A percentile compares a stretch with the other conserved stretches of the same genome.
phyloP scores from a whole-genome alignment of 1,140 invertebrate genomes.

The Heliconius himera region DNA sequence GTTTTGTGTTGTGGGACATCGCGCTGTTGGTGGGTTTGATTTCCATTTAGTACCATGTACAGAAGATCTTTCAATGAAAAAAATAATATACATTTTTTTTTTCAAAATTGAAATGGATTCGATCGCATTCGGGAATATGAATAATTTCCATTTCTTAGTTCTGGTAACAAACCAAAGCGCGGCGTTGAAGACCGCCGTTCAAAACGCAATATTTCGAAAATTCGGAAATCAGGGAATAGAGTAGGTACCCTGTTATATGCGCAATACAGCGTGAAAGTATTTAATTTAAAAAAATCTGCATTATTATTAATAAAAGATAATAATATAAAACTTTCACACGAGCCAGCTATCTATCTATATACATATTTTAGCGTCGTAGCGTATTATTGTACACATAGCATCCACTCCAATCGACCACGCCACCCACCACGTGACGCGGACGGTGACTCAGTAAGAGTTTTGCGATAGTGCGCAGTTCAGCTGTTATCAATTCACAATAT shows the following conservation, averaged over 20 bases:
- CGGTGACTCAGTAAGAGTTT: conserved; percentile 8
- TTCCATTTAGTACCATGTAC: background rate
- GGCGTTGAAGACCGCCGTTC: background rate
- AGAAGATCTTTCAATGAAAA: too few relatives aligned
- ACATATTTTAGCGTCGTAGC: background rate
- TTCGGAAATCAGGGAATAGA: background rate
- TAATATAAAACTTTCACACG: background rate
- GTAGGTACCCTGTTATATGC: background rate
- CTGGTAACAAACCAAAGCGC: background rate
- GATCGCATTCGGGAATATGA: background rate
- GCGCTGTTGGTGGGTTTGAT: background rate
- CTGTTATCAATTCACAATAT: conserved; percentile 8
- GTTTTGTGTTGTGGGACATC: background rate
- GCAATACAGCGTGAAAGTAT: background rate
- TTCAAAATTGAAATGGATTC: too few relatives aligned
- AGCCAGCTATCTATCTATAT: background rate
- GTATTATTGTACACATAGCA: background rate
- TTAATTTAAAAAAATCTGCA: background rate
- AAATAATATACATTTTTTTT: too few relatives aligned
- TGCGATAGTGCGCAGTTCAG: conserved; percentile 7
- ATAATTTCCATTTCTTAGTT: background rate
- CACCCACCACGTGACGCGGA: conserved; percentile 6
- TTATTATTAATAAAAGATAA: background rate
- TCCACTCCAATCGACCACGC: conserved; percentile 5
- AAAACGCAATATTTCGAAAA: background rate